phyloP scores from a whole-genome alignment of 2,888 invertebrate genomes.

The Scelioninae gen. 1 region DNA sequence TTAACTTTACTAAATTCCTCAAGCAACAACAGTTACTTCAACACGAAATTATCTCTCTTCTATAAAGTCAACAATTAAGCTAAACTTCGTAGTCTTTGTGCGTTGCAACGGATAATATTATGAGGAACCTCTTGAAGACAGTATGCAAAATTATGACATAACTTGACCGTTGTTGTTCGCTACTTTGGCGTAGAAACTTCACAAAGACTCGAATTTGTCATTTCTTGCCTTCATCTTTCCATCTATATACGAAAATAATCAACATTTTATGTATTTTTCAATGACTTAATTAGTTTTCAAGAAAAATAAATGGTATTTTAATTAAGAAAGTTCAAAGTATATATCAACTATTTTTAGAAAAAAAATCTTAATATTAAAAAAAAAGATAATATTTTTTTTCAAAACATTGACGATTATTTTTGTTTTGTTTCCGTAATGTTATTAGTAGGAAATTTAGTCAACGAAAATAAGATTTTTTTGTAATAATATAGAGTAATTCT shows the following conservation, averaged over 20 bases:
- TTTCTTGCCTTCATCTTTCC: slow-evolving; percentile 13
- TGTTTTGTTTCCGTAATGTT: too few species aligned
- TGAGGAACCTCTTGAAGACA: slow-evolving; percentile 38
- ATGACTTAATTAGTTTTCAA: background rate
- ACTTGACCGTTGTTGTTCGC: slow-evolving; percentile 50
- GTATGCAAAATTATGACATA: slow-evolving; percentile 34
- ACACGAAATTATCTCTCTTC: slow-evolving; percentile 42
- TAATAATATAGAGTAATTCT: slow-evolving; percentile 71
- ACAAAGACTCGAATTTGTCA: slow-evolving; percentile 18
- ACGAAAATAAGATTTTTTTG: slow-evolving; percentile 9
- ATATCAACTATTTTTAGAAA: too few species aligned
- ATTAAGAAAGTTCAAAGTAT: too few species aligned
- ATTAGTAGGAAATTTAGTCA: background rate
- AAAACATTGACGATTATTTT: too few species aligned
- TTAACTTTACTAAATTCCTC: slow-evolving; percentile 48
- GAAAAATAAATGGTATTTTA: background rate
- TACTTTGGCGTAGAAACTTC: slow-evolving; percentile 28
- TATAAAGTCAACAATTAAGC: slow-evolving; percentile 51
- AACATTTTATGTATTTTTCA: slow-evolving; percentile 22
- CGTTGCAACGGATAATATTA: slow-evolving; percentile 33
- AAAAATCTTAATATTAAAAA: too few species aligned
- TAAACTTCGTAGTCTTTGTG: slow-evolving; percentile 49
- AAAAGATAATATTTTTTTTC: background rate
- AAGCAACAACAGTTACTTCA: slow-evolving; percentile 47
- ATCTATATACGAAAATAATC: background rate